Conservation (phyloP, 2,113 vertebrate genomes). For the Cavia aperea region DNA sequence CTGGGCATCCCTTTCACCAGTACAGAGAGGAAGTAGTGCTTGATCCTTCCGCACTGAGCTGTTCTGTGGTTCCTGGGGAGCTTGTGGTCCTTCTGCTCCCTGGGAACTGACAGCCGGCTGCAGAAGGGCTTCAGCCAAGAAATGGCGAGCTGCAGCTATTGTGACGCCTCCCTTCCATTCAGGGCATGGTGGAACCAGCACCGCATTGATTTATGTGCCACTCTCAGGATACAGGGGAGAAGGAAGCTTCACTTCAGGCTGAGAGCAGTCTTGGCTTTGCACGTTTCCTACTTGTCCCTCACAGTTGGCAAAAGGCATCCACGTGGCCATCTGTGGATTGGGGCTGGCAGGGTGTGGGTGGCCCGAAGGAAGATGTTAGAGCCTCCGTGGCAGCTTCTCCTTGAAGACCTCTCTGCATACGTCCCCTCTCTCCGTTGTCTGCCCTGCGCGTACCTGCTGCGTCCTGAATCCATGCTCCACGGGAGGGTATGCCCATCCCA, state of each 20-base stretch:
- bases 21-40: not conserved
- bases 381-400: not conserved
- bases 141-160: not conserved
- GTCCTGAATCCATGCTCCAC: not conserved
- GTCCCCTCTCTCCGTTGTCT: not conserved
- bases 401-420: not conserved
- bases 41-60: not conserved
- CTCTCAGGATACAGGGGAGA: not conserved
- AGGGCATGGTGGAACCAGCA: not conserved
- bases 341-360: not conserved
- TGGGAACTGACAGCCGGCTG: not conserved
- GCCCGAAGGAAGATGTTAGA: not conserved
- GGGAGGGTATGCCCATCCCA: not conserved
- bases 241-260: not conserved
- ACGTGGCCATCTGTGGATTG: not conserved
- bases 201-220: not conserved
- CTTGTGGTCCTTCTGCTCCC: not conserved
- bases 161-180: not conserved
- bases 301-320: not conserved
- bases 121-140: not conserved
- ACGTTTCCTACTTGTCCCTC: not conserved
- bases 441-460: not conserved
- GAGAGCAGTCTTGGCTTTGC: not conserved
- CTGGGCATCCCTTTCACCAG: no score
- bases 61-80: not conserved